These are phyloP conservation scores for Homarus americanus DNA, from an alignment of 1,140 invertebrate genomes.

Conservation along the genomic window DNA sequence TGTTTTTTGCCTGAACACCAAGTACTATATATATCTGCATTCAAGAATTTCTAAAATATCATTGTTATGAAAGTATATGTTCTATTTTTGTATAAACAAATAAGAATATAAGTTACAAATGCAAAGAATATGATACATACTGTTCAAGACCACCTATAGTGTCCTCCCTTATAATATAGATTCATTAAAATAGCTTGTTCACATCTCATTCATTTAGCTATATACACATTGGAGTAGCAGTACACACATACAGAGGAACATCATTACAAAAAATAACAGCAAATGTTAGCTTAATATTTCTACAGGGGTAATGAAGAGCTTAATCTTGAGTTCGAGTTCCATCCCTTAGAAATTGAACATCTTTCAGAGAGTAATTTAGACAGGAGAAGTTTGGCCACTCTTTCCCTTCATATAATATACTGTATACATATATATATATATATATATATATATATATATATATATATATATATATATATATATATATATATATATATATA, in stretches of 20 bases:
- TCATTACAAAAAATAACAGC: conserved; percentile 3
- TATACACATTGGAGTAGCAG: conserved; percentile 17
- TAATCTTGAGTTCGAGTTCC: background rate
- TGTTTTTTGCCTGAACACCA: background rate
- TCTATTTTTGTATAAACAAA: conserved; percentile 8
- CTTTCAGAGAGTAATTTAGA: background rate
- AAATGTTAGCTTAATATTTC: background rate
- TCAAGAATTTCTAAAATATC: background rate
- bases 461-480: too few species aligned
- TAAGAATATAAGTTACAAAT: background rate
- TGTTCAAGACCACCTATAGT: background rate
- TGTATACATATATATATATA: background rate
- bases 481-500: too few species aligned
- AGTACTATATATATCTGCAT: background rate
- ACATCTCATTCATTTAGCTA: conserved; percentile 30
- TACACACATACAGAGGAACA: background rate
- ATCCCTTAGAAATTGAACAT: background rate
- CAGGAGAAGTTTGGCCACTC: background rate
- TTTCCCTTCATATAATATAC: background rate
- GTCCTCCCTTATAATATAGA: background rate
- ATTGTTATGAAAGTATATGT: background rate
- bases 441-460: background rate
- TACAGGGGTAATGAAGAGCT: background rate
- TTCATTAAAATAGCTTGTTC: background rate
- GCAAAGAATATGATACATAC: background rate